Evolutionary conservation across 2,797 vertebrate species (phyloP), one percentile per base, ranked within the genome.

Genomic region (Otolemur crassicaudatus): DNA sequence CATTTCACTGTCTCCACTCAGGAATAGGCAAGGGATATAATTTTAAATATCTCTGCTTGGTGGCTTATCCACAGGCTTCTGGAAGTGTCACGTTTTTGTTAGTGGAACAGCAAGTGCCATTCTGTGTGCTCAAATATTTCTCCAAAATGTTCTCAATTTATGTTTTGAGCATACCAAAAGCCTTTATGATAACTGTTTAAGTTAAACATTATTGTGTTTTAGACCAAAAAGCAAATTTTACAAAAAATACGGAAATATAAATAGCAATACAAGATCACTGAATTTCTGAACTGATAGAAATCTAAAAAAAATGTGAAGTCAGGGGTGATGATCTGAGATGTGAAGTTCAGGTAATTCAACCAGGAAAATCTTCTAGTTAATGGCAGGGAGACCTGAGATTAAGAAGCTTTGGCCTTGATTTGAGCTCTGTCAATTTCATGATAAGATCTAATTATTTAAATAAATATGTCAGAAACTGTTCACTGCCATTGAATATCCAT

Each of bases 21-120:
- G 31, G 79, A 72, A 34, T 14, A 89, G 53, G 31, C 22, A 91
- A n/a, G 34, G 80, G 23, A 58, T 90, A 58, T 2, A 31, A 92
- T 76, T 95, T 96, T 75, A 91, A 87, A 87, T 29, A 46, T 84
- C 94, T 92, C 87, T 95, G 84, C 43, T 89, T 94, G 73, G 4
- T 79, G 9, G 46, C 22, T 91, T 93, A 84, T 53, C 22, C 40
- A 72, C 34, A 85, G 77, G 3, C 16, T 95, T 96, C 49, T 82
- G n/a, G 17, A 72, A 87, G 10, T 58, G 53, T 70, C 29, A 82
- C 14, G 3, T 43, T 96, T 94, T 87, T 87, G 34, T 87, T 70
- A 94, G 10, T 87, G 72, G 60, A 29, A 85, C 2, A 93, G 69
- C 29, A 92, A 79, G 7, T 65, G 27, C n/a, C n/a, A 80, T 22